Evolutionary conservation across 2,888 invertebrate genomes (phyloP), one percentile per base, ranked within the genome.

Genomic region (Odontomyia ornata): DNA sequence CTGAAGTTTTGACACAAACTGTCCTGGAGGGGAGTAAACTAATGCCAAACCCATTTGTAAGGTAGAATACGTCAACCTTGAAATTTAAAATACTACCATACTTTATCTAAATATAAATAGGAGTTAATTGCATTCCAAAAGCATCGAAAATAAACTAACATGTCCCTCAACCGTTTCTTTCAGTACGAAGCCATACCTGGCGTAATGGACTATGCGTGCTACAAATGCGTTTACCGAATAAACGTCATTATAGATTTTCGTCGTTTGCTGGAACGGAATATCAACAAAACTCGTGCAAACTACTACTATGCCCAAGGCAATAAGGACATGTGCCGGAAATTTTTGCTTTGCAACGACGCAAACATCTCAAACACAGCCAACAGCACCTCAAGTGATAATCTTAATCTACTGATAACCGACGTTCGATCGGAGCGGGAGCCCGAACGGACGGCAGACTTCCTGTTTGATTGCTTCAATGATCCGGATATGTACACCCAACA

Each of bases 221-320:
- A 75, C 23, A 43, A 76, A 64, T 80, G 80, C 43, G 62, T 78
- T 7, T 79, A 75, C 47, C 71, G 62, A 36, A 65, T 80, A 23
- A 65, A 76, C 46, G 64, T 77, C 1, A 52, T 80, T 18, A 25
- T 76, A 11, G 80, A 80, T 13, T 76, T 72, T 56, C 75, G 77
- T 1, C 71, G 76, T 18, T 62, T 73, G 18, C 47, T 77, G 18
- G 62, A 77, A 43, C 36, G 67, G 9, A 79, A 77, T 57, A 73
- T 79, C 3, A 75, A 72, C 15, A 77, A 79, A 73, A 36, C 47
- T 1, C 78, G 79, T 30, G 77, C 78, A 1, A 80, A 80, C 56
- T 77, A 79, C 28, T 80, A 65, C 56, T 76, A 73, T 27, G 27
- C 28, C n/a, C 7, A 13, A 15, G 79, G 79, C n/a, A 57, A 79